Evolutionary conservation across 1,140 invertebrate species (phyloP).

Genomic region (Drosophila punjabiensis): DNA sequence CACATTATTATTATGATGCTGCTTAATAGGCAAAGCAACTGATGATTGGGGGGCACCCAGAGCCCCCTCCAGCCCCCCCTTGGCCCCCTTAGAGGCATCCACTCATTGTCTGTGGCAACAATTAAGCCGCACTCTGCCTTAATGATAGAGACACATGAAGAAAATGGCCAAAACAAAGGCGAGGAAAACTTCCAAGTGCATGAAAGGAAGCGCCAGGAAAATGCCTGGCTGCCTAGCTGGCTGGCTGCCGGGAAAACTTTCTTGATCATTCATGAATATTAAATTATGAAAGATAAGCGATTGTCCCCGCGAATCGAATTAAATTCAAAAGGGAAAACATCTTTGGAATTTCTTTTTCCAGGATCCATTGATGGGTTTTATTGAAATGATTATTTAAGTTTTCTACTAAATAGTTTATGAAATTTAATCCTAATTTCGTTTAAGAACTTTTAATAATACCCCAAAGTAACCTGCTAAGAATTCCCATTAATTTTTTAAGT

Average conservation of each 20-base stretch:
- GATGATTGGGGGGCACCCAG: background rate
- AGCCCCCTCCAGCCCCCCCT: background rate
- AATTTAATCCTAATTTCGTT: too few relatives aligned
- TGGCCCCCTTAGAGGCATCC: background rate
- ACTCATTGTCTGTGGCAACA: conserved; percentile 63
- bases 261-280: conserved; percentile 45
- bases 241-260: conserved; percentile 19
- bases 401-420: background rate
- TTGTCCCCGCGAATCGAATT: conserved; percentile 6
- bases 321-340: conserved; percentile 1
- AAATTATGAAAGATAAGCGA: conserved; percentile 17
- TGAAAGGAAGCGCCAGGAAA: conserved; percentile 7
- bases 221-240: conserved; percentile 5
- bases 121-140: conserved; percentile 69
- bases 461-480: background rate
- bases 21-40: conserved; percentile 62
- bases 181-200: conserved; percentile 22
- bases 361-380: background rate
- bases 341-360: background rate
- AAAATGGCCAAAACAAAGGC: conserved; percentile 36
- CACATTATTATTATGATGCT: conserved; percentile 81
- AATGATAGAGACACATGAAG: conserved; percentile 65
- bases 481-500: background rate
- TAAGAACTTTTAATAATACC: too few relatives aligned
- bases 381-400: background rate